Percentiles rank a stretch among this genome's conserved stretches.
Evolutionary conservation across 2,113 vertebrate species (phyloP).

Genomic region (Hassar affinis): DNA sequence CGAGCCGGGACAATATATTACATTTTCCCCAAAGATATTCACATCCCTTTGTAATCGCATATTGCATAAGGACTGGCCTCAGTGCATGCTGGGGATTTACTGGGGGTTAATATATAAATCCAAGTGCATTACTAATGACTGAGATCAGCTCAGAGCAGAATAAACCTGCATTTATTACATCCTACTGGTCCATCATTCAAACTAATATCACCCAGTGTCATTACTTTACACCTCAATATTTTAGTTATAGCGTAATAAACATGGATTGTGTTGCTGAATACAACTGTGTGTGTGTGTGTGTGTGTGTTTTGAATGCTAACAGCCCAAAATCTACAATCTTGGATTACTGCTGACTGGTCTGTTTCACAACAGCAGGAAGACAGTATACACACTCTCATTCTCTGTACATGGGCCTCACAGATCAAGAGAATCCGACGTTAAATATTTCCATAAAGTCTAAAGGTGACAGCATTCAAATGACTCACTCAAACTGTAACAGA

Average conservation of each 20-base stretch:
- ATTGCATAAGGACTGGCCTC: slow-evolving; percentile 51
- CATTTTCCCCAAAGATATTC: slow-evolving; percentile 43
- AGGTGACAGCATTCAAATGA: neutral
- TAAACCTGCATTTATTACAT: neutral
- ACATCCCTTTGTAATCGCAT: slow-evolving; percentile 57
- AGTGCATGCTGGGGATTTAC: slow-evolving; percentile 26
- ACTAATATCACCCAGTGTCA: neutral
- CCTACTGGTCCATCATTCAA: neutral
- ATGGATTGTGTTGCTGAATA: too few species aligned
- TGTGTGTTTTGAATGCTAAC: too few species aligned
- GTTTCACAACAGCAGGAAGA: neutral
- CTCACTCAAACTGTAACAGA: neutral
- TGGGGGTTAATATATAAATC: neutral
- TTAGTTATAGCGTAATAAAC: neutral
- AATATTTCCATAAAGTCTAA: neutral
- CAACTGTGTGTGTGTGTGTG: neutral
- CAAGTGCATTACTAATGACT: neutral
- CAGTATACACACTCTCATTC: neutral
- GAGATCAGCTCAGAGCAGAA: neutral
- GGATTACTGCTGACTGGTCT: too few species aligned
- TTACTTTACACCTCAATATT: neutral
- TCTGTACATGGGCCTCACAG: neutral
- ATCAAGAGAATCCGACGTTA: neutral
- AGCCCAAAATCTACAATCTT: neutral
- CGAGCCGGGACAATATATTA: neutral